Evolutionary conservation across 2,113 vertebrate species (phyloP).

Genomic region (Pontoporia blainvillei): DNA sequence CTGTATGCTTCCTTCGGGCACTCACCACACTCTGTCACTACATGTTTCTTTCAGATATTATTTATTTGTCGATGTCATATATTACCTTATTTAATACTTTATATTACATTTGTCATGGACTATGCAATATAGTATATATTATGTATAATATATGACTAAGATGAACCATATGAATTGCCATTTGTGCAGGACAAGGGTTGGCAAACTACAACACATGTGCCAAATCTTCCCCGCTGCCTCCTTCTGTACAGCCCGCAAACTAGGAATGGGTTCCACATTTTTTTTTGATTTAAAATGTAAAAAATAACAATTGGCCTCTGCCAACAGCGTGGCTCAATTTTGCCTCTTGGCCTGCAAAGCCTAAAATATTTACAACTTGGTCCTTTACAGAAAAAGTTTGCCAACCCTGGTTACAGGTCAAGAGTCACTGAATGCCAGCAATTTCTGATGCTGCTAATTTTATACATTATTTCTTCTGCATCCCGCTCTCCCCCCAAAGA

Average conservation of each 20-base stretch:
- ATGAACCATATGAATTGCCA: background rate
- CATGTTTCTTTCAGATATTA: background rate
- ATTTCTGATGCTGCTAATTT: background rate
- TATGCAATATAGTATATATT: fast-evolving
- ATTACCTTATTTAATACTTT: background rate
- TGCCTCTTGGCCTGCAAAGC: background rate
- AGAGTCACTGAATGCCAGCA: background rate
- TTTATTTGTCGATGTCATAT: background rate
- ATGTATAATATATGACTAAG: background rate
- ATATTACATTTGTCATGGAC: background rate
- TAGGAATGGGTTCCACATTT: background rate
- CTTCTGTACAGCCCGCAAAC: background rate
- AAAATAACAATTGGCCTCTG: background rate
- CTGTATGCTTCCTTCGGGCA: background rate
- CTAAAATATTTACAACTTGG: background rate
- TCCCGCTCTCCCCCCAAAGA: background rate
- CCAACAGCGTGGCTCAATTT: background rate
- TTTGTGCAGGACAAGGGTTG: background rate
- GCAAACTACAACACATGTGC: fast-evolving
- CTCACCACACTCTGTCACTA: background rate
- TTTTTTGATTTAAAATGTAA: background rate
- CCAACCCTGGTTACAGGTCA: background rate
- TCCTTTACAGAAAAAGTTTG: background rate
- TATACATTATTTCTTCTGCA: background rate
- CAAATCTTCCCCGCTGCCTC: background rate